phyloP scores from a whole-genome alignment of 64 coral and sea anemone species.

The Astreopora myriophthalma region DNA sequence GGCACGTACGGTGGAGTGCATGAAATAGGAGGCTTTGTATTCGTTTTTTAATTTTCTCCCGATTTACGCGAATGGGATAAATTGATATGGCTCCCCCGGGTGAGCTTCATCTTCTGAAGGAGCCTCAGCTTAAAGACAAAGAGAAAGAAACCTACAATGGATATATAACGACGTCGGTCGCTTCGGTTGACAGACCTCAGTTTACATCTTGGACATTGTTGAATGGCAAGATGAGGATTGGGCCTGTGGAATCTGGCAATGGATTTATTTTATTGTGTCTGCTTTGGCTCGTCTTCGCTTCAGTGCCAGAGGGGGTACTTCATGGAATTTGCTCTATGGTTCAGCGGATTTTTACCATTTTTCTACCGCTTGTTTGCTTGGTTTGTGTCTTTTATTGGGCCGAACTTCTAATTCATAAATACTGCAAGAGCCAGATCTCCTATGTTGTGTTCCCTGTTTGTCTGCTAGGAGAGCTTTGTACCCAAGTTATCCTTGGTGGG shows the following conservation, averaged over 20 bases:
- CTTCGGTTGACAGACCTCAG: slow-evolving; percentile 87
- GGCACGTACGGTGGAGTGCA: slow-evolving; percentile 46
- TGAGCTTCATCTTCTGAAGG: slow-evolving; percentile 75
- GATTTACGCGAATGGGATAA: slow-evolving; percentile 56
- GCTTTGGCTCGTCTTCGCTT: slow-evolving; percentile 88
- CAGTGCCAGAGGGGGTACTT: slow-evolving; percentile 78
- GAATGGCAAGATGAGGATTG: slow-evolving; percentile 89
- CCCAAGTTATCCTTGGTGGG: slow-evolving; percentile 89
- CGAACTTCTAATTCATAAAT: slow-evolving; percentile 95
- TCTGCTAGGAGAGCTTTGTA: slow-evolving; percentile 92
- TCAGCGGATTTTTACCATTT: slow-evolving; percentile 81
- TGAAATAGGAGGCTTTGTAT: slow-evolving; percentile 4
- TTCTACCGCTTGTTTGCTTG: slow-evolving; percentile 86
- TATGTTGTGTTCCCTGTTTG: slow-evolving; percentile 92
- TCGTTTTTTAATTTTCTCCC: slow-evolving; percentile 33
- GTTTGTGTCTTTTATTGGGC: slow-evolving; percentile 97
- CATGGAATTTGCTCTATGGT: slow-evolving; percentile 77
- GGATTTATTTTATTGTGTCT: slow-evolving; percentile 86
- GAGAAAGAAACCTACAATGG: slow-evolving; percentile 93
- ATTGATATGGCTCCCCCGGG: slow-evolving; percentile 79
- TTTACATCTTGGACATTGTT: slow-evolving; percentile 84
- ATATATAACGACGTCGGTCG: slow-evolving; percentile 89
- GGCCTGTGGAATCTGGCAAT: slow-evolving; percentile 86
- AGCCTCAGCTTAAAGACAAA: slow-evolving; percentile 71
- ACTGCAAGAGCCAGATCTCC: slow-evolving; percentile 89